Evolutionary conservation across 2,113 vertebrate genomes (phyloP).

Genomic region (Indri indri): DNA sequence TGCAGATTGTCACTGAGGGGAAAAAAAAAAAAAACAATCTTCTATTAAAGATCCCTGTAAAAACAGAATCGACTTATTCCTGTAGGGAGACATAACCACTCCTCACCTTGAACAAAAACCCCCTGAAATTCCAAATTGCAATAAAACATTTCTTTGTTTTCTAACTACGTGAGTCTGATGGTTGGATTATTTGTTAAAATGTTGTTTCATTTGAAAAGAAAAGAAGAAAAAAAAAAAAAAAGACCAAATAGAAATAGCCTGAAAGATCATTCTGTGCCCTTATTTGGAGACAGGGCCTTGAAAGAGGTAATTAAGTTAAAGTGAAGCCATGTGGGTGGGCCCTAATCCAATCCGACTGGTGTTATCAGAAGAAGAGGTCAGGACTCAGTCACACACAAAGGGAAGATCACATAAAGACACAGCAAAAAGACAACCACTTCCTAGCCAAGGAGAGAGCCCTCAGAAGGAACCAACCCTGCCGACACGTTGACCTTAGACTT

Average conservation of each 20-base stretch:
- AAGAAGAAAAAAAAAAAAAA: neutral
- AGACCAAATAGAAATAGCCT: neutral
- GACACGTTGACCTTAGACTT: neutral
- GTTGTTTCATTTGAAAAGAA: neutral
- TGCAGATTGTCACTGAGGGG: constrained; percentile 47
- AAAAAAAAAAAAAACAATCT: constrained; percentile 14
- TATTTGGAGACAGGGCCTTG: neutral
- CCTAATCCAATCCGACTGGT: neutral
- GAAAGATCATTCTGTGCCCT: neutral
- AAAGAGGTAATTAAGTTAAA: neutral
- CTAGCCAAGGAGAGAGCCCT: neutral
- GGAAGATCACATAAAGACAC: rapidly evolving
- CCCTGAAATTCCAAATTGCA: neutral
- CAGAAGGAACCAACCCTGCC: too few relatives aligned
- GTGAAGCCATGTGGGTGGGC: neutral
- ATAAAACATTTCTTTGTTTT: neutral
- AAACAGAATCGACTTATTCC: constrained; percentile 47
- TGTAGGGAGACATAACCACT: neutral
- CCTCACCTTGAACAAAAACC: neutral
- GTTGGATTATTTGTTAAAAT: neutral
- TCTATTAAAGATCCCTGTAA: constrained; percentile 51
- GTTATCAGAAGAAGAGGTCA: neutral
- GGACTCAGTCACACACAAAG: neutral
- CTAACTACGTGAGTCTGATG: neutral
- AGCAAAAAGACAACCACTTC: rapidly evolving